These are phyloP conservation scores for Myzus persicae DNA, from an alignment of 1,140 invertebrate species.

Conservation along the genomic window DNA sequence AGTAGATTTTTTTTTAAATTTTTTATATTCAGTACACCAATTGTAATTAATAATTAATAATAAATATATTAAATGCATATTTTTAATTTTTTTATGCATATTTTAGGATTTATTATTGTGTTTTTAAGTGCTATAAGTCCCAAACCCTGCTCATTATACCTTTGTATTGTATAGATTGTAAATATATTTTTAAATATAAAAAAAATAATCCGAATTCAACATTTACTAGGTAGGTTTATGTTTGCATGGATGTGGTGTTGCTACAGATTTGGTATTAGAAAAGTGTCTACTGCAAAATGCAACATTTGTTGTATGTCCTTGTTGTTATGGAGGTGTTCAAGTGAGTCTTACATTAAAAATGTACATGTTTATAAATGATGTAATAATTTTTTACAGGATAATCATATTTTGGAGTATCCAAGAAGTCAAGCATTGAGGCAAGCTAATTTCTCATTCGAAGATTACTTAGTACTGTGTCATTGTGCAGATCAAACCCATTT, in stretches of 20 bases:
- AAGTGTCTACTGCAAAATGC: conserved; percentile 80
- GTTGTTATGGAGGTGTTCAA: conserved; percentile 90
- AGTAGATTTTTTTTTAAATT: no score
- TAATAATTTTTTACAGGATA: conserved; percentile 63
- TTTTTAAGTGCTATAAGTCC: no score
- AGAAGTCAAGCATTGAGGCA: conserved; percentile 70
- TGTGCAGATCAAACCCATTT: conserved; percentile 89
- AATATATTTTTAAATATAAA: no score
- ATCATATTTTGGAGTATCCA: conserved; percentile 77
- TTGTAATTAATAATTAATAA: no score
- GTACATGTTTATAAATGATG: background rate
- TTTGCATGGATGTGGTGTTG: conserved; percentile 93
- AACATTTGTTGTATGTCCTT: conserved; percentile 89
- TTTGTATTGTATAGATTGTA: no score
- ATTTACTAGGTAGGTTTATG: conserved; percentile 76
- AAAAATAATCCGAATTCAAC: conserved; percentile 56
- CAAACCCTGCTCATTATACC: no score
- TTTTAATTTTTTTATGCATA: no score
- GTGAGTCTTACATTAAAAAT: conserved; percentile 60
- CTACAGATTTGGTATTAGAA: conserved; percentile 90
- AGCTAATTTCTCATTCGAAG: conserved; percentile 67
- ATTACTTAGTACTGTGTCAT: conserved; percentile 85
- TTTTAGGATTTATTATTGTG: no score
- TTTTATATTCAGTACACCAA: no score
- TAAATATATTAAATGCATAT: no score